A percentile compares a stretch with the other conserved stretches of the same genome.
phyloP scores from a whole-genome alignment of 92 coral and sea anemone genomes.

The Siderastrea siderea region DNA sequence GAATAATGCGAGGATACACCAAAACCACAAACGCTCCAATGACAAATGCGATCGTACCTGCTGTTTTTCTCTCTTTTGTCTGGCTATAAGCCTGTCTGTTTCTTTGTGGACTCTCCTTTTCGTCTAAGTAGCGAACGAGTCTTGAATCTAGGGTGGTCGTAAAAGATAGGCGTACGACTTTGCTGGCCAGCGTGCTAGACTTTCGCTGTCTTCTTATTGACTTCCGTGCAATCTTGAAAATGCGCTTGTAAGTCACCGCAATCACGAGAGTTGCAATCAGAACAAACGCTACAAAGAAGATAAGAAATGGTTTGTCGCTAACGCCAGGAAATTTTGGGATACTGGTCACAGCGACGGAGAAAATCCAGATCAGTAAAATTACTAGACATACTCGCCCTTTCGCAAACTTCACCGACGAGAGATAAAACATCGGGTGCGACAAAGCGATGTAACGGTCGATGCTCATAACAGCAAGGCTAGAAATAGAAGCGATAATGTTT shows the following conservation, averaged over 20 bases:
- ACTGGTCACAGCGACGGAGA: slow-evolving; percentile 80
- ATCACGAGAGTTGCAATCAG: slow-evolving; percentile 76
- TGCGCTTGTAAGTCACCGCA: slow-evolving; percentile 75
- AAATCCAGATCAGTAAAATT: slow-evolving; percentile 74
- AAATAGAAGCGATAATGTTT: slow-evolving; percentile 90
- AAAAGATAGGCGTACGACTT: slow-evolving; percentile 55
- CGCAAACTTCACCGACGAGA: slow-evolving; percentile 84
- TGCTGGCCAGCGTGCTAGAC: slow-evolving; percentile 40
- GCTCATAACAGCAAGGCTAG: slow-evolving; percentile 87
- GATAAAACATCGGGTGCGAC: slow-evolving; percentile 78
- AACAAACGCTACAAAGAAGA: slow-evolving; percentile 88
- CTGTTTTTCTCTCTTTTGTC: slow-evolving; percentile 88
- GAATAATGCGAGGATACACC: slow-evolving; percentile 89
- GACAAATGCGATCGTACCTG: slow-evolving; percentile 93
- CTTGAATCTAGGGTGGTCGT: slow-evolving; percentile 43
- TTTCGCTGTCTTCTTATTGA: slow-evolving; percentile 38
- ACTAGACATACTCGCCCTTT: slow-evolving; percentile 61
- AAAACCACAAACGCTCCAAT: slow-evolving; percentile 84
- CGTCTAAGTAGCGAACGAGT: slow-evolving; percentile 47
- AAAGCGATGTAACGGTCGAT: slow-evolving; percentile 89
- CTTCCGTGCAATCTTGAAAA: slow-evolving; percentile 80
- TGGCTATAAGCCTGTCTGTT: slow-evolving; percentile 45
- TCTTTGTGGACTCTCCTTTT: slow-evolving; percentile 19
- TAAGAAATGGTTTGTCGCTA: slow-evolving; percentile 76
- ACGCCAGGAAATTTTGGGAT: slow-evolving; percentile 93